phyloP scores from a whole-genome alignment of 2,888 invertebrate genomes.

The Trachelus stipa region DNA sequence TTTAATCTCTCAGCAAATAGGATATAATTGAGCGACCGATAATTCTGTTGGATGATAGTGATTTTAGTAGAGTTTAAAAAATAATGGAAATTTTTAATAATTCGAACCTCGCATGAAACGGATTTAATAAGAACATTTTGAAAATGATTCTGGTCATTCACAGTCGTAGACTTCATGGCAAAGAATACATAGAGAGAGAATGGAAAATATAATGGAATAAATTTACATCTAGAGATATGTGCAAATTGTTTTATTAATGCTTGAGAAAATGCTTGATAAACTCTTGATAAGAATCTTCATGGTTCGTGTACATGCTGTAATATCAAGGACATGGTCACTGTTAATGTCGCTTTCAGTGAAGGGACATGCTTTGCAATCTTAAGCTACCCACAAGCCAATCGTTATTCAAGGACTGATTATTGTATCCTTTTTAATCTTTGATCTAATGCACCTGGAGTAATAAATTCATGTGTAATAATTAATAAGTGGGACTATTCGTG shows the following conservation, averaged over 20 bases:
- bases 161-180: not conserved
- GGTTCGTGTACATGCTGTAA: not conserved
- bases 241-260: not conserved
- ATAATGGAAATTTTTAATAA: not conserved
- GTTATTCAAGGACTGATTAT: not conserved
- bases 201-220: not conserved
- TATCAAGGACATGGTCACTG: not conserved
- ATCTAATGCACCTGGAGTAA: not conserved
- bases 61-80: not conserved
- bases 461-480: not conserved
- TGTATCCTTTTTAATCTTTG: not conserved
- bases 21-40: not conserved
- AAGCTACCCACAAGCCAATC: not conserved
- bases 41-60: too few relatives aligned
- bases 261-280: not conserved
- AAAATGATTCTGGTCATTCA: not conserved
- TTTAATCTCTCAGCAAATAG: too few relatives aligned
- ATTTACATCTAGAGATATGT: not conserved
- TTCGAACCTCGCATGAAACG: not conserved
- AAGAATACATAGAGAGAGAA: not conserved
- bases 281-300: not conserved
- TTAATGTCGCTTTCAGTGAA: not conserved
- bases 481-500: not conserved
- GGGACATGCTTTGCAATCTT: not conserved
- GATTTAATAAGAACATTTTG: not conserved